Conservation (phyloP, 2,113 vertebrate genomes). For the Canis aureus region DNA sequence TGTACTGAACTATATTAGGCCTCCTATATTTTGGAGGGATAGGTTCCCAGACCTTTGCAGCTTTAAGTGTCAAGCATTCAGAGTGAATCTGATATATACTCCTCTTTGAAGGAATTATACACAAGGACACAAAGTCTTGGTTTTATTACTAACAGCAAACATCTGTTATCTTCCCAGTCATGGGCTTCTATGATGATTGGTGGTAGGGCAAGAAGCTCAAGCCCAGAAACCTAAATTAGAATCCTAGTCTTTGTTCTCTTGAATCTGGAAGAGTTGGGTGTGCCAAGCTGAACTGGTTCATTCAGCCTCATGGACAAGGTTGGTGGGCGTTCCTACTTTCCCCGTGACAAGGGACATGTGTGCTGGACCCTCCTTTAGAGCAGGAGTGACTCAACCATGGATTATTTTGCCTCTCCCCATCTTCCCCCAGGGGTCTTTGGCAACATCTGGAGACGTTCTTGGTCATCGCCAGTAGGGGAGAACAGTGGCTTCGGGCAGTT, state of each 20-base stretch:
- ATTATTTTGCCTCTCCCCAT: neutral
- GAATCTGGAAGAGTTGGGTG: neutral
- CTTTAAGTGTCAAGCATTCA: neutral
- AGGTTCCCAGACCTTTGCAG: neutral
- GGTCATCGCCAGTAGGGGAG: no score
- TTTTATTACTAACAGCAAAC: neutral
- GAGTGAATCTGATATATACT: neutral
- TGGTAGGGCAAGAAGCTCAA: neutral
- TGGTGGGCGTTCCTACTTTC: neutral
- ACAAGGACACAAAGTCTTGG: neutral
- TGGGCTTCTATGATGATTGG: neutral
- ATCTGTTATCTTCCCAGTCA: neutral
- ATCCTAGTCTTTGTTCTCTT: neutral
- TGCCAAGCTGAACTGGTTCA: neutral
- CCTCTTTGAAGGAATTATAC: neutral
- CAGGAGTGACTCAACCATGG: neutral
- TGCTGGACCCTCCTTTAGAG: neutral
- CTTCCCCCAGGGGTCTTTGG: neutral
- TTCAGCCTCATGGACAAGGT: neutral
- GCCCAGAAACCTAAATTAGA: neutral
- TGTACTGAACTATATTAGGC: neutral
- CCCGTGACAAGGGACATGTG: neutral
- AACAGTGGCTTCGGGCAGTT: neutral
- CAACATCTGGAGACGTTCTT: neutral
- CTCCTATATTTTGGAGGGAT: neutral